Evolutionary conservation across 2,888 invertebrate genomes (phyloP).

Genomic region (Tribolium freemani): DNA sequence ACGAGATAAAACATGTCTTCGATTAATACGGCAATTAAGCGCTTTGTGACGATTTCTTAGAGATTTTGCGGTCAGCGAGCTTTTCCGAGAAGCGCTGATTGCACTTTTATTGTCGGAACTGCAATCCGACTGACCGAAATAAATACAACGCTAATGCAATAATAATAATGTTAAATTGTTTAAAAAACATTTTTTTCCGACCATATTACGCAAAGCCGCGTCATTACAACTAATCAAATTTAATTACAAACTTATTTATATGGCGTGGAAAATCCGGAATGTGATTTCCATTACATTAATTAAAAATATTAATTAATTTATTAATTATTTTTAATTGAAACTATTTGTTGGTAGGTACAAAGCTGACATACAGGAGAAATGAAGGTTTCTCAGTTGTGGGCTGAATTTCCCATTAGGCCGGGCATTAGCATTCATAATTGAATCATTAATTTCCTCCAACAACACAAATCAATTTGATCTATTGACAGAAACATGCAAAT

Average conservation of each 20-base stretch:
- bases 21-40: constrained; percentile 58
- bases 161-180: not conserved
- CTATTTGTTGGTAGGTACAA: not conserved
- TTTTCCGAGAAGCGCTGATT: not conserved
- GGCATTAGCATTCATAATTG: not conserved
- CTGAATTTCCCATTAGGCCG: not conserved
- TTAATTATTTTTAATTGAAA: not conserved
- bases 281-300: not conserved
- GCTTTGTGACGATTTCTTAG: not conserved
- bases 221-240: not conserved
- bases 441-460: not conserved
- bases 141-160: not conserved
- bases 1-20: constrained; percentile 58
- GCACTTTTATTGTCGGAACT: not conserved
- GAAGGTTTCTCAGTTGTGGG: not conserved
- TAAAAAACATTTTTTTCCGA: not conserved
- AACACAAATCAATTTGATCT: not conserved
- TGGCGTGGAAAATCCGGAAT: not conserved
- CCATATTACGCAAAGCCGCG: not conserved
- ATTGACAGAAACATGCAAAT: not conserved
- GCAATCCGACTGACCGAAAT: too few relatives aligned
- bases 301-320: not conserved
- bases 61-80: not conserved
- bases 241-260: not conserved
- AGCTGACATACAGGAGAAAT: not conserved